Conservation (phyloP, 2,888 invertebrate genomes). For the Epistrophella euchroma region DNA sequence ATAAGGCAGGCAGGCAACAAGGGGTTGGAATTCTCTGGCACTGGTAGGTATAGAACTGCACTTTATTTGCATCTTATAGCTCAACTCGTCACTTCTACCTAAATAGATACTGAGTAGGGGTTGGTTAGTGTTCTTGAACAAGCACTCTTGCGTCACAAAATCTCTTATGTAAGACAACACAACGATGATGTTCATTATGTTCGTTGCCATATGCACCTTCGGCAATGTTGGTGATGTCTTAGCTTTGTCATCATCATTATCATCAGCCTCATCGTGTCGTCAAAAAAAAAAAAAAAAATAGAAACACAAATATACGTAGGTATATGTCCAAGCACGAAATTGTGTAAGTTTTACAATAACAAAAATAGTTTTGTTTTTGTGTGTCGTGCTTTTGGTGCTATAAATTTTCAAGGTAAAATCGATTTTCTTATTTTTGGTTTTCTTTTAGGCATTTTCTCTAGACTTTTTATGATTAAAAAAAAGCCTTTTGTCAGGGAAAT, state of each 20-base stretch:
- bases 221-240: conserved; percentile 51
- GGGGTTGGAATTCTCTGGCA: conserved; percentile 28
- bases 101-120: conserved; percentile 49
- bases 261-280: conserved; percentile 19
- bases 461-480: not conserved
- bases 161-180: conserved; percentile 49
- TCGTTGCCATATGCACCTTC: conserved; percentile 55
- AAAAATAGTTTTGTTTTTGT: conserved; percentile 59
- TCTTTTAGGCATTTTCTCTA: conserved; percentile 25
- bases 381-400: conserved; percentile 38
- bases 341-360: conserved; percentile 40
- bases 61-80: conserved; percentile 57
- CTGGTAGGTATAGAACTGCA: conserved; percentile 6
- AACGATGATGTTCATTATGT: conserved; percentile 27
- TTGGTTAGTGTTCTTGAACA: conserved; percentile 61
- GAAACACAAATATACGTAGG: conserved; percentile 11
- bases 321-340: conserved; percentile 45
- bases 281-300: conserved; percentile 3
- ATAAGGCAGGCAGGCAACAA: not conserved
- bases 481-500: not conserved
- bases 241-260: conserved; percentile 24
- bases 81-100: conserved; percentile 48
- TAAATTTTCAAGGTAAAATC: conserved; percentile 64
- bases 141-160: conserved; percentile 61
- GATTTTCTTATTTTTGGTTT: conserved; percentile 52